Base-by-base conservation (phyloP, 1,140 invertebrate species). In the Zaprionus ornatus region DNA sequence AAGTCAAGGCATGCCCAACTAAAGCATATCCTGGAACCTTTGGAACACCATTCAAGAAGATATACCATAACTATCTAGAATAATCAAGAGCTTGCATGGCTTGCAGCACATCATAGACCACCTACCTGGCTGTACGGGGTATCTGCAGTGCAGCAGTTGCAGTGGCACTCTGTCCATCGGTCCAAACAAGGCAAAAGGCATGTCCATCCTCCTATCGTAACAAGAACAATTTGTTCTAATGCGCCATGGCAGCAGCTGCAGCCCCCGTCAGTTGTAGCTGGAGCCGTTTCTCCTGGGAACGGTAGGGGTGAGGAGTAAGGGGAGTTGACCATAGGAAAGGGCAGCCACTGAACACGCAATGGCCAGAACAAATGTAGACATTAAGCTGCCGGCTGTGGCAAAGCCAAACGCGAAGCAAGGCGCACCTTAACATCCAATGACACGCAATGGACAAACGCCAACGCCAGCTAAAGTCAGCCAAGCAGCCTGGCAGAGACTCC, bases 191-290 rank as follows among this genome's bases (percentile, higher is more conserved):
- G 85, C 72, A 90, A 88, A 79, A 79, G 78, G 85, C 85, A 88
- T 85, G 85, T 85, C 74, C 81, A 90, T 81, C 86, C 74, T 84
- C 77, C 85, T 81, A 88, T 90, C 85, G 85, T 77, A 88, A 88
- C 85, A 88, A 88, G 85, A 90, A 86, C 85, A 88, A 88, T 90
- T 88, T 88, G 84, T 88, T 88, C 84, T 88, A 88, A 88, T 88
- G 84, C 81, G 74, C 78, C 74, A 57, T 84, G 81, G 85, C 84
- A 87, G 84, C 72, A 61, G 80, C 59, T 61, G 68, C 48, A 65
- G 77, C 50, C 65, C 42, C 57, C 63, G 63, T 32, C 48, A 77
- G 40, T 25, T 35, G 59, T 32, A 66, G 77, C 50, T 29, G 50
- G 29, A 67, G 80, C 55, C 48, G n/a, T 23, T 35, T 29, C 23